Evolutionary conservation across 1,140 invertebrate genomes (phyloP).

Genomic region (Solen grandis): DNA sequence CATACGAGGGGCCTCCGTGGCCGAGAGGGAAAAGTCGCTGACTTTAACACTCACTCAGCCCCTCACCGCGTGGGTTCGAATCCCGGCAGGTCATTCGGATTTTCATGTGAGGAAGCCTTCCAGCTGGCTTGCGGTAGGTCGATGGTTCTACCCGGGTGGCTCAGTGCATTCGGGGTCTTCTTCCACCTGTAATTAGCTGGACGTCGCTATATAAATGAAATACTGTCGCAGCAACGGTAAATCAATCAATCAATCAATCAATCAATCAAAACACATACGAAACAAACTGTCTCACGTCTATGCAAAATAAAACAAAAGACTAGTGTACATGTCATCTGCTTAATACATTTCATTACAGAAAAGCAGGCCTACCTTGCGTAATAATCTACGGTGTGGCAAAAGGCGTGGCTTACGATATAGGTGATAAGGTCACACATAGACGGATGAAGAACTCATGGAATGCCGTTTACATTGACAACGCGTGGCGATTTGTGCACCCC

Average conservation of each 20-base stretch:
- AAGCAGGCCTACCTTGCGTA: slow-evolving; percentile 97
- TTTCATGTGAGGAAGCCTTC: too few relatives aligned
- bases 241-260: background rate
- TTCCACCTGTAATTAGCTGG: too few relatives aligned
- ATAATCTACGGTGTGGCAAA: slow-evolving; percentile 99
- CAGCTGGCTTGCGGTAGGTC: too few relatives aligned
- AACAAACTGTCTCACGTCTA: slow-evolving; percentile 60
- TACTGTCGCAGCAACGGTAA: too few relatives aligned
- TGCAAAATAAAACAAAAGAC: slow-evolving; percentile 44
- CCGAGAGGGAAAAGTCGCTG: too few relatives aligned
- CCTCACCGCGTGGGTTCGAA: too few relatives aligned
- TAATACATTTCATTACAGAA: slow-evolving; percentile 83
- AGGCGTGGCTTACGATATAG: slow-evolving; percentile 97
- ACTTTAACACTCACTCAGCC: too few relatives aligned
- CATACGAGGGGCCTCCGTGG: too few relatives aligned
- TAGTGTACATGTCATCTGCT: slow-evolving; percentile 22
- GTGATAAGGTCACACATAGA: slow-evolving; percentile 93
- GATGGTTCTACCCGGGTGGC: too few relatives aligned
- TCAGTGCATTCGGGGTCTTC: too few relatives aligned
- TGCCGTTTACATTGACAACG: slow-evolving; percentile 65
- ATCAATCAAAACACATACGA: slow-evolving; percentile 35
- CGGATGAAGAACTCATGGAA: slow-evolving; percentile 82
- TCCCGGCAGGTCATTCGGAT: too few relatives aligned
- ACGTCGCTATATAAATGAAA: too few relatives aligned
- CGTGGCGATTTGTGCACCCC: slow-evolving; percentile 69